Evolutionary conservation across 2,888 invertebrate species (phyloP), one percentile per base, ranked within the genome.

Genomic region (Sphaerophoria taeniata): DNA sequence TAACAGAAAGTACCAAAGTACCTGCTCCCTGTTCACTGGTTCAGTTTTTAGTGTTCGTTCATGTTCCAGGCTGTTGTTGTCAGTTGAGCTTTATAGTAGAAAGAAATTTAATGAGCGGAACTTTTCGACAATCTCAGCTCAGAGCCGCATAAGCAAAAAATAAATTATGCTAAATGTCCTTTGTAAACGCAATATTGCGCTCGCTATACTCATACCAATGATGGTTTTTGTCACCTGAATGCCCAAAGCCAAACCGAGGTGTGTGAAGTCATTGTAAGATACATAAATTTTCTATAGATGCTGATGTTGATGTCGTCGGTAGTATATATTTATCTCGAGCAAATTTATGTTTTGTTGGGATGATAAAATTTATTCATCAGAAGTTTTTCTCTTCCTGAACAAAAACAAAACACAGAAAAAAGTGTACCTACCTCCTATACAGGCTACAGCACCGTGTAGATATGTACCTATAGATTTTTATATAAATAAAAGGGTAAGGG

Each of bases 151-250:
- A 67, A 67, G 67, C 67, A 67, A 67, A 67, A 67, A 67, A 67
- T 67, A 67, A 67, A 53, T 67, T 67, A 67, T 67, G 67, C 67
- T 67, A 53, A 67, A 67, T 67, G 67, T 67, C 53, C 53, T 67
- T 53, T 67, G 67, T 67, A 67, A 67, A 67, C 53, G 67, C 67
- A 67, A 67, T 67, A 53, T 67, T 67, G 67, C 31, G 67, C 51
- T 43, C 11, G 47, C n/a, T 53, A 53, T 31, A 67, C 53, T 53
- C 67, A 67, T 67, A 53, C 67, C 53, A 67, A 67, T 53, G 36
- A 53, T 67, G 67, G 39, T 67, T 58, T 53, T 67, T 67, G 67
- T 67, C 67, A 53, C 67, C 53, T 67, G 53, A 67, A 67, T 53
- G 67, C 67, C 39, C 67, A 67, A 53, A 39, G 51, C 51, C 67